These are phyloP conservation scores for Lepeophtheirus salmonis DNA, from an alignment of 1,140 invertebrate species.

Conservation along the genomic window DNA sequence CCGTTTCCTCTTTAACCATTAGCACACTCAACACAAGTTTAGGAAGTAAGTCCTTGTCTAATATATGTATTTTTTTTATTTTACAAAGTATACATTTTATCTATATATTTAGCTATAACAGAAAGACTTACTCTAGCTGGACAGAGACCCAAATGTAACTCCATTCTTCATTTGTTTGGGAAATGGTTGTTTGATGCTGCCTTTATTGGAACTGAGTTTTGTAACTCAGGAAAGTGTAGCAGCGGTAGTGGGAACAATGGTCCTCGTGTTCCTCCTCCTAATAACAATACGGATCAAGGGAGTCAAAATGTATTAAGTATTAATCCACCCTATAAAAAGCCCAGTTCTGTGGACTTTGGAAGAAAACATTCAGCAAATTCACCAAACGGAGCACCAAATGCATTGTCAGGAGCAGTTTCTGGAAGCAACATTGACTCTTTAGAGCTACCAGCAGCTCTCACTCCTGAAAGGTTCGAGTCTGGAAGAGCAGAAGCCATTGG, in stretches of 20 bases:
- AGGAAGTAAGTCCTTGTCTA: neutral
- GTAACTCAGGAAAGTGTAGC: constrained; percentile 22
- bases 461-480: constrained; percentile 25
- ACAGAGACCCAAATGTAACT: constrained; percentile 63
- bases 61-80: neutral
- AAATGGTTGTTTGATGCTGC: constrained; percentile 92
- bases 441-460: constrained; percentile 8
- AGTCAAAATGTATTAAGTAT: no score
- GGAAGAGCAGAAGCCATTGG: constrained; percentile 88
- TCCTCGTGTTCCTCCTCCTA: no score
- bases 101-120: neutral
- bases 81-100: neutral
- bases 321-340: no score
- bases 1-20: neutral
- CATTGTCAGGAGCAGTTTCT: no score
- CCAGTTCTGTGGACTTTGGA: neutral
- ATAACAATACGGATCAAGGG: no score
- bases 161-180: constrained; percentile 83
- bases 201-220: constrained; percentile 49
- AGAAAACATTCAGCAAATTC: neutral
- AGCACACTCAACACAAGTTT: neutral
- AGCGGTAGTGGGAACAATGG: no score
- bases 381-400: neutral
- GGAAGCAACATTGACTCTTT: no score
- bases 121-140: neutral